Evolutionary conservation across 2,113 vertebrate genomes (phyloP).

Genomic region (Spizaetus ornatus): DNA sequence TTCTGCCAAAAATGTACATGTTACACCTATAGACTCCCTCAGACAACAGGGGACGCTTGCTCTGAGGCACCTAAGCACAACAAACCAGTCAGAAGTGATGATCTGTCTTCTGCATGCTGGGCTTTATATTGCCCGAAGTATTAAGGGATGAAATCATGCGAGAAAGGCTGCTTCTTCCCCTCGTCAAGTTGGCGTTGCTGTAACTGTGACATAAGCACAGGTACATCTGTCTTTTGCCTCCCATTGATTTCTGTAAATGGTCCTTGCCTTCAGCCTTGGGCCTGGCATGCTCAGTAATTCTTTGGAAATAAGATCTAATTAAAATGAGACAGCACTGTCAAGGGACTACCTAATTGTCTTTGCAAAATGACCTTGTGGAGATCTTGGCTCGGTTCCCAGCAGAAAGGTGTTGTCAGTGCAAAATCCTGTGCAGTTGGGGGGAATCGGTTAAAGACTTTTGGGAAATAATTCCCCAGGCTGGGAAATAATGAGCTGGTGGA

Average conservation of each 20-base stretch:
- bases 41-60: rapidly evolving
- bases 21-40: not conserved
- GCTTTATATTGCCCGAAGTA: not conserved
- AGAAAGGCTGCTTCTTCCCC: not conserved
- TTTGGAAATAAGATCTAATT: conserved; percentile 57
- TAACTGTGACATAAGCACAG: not conserved
- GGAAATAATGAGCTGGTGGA: not conserved
- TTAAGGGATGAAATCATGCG: not conserved
- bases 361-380: conserved; percentile 51
- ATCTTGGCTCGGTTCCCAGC: conserved; percentile 1
- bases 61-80: rapidly evolving
- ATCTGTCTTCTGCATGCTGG: not conserved
- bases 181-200: not conserved
- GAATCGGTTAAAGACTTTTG: conserved; percentile 1
- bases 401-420: conserved; percentile 52
- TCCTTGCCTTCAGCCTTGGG: not conserved
- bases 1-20: rapidly evolving
- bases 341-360: conserved; percentile 60
- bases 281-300: conserved; percentile 13
- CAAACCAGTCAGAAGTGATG: not conserved
- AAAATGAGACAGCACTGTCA: conserved; percentile 22
- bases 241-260: not conserved
- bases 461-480: conserved; percentile 2
- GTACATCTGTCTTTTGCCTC: not conserved
- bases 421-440: not conserved